Conservation (phyloP, 2,113 vertebrate species). For the Lates calcarifer region DNA sequence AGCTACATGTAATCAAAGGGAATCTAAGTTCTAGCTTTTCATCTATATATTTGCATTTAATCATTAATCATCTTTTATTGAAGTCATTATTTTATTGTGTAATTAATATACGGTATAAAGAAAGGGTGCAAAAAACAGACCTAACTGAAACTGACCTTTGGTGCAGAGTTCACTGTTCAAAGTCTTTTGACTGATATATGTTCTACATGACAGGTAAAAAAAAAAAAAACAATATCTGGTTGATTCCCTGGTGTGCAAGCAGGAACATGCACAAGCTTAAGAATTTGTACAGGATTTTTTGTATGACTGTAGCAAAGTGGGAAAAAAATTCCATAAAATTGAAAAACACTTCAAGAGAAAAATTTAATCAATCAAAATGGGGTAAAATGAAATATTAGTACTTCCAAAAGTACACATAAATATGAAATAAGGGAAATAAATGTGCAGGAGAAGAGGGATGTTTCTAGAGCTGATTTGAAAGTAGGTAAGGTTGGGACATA, state of each 20-base stretch:
- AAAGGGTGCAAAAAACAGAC: neutral
- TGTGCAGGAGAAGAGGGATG: too few relatives aligned
- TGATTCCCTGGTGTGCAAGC: neutral
- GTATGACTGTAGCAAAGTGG: too few relatives aligned
- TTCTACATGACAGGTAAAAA: neutral
- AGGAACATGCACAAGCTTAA: neutral
- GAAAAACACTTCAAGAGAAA: neutral
- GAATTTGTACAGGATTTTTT: neutral
- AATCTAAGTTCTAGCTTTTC: neutral
- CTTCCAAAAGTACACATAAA: neutral
- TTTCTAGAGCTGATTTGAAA: too few relatives aligned
- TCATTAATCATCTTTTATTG: conserved; percentile 13
- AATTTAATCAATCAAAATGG: neutral
- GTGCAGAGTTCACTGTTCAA: conserved; percentile 15
- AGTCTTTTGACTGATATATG: conserved; percentile 7
- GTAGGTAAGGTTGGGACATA: too few relatives aligned
- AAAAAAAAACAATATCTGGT: too few relatives aligned
- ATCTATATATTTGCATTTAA: neutral
- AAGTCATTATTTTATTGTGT: neutral
- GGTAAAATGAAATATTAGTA: too few relatives aligned
- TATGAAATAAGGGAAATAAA: too few relatives aligned
- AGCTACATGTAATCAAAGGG: neutral
- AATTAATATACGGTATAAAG: neutral
- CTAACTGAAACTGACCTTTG: neutral
- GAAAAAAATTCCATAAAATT: neutral